Percentiles rank a stretch among this genome's conserved stretches.
Conservation (phyloP, 2,888 invertebrate genomes). For the Cephus rjabovi region DNA sequence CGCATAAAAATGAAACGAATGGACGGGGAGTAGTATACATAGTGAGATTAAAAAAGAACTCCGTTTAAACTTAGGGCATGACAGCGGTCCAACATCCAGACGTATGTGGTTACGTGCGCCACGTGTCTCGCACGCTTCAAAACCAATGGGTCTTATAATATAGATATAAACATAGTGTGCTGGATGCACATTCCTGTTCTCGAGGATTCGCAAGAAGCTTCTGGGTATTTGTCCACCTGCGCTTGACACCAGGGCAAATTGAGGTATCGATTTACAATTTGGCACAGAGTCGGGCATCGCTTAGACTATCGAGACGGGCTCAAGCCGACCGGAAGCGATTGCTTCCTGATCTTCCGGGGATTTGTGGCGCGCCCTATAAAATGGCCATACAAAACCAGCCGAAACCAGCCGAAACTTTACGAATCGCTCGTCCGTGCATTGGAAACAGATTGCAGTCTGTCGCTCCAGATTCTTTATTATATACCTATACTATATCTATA, state of each 20-base stretch:
- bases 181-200: not conserved
- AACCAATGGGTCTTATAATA: not conserved
- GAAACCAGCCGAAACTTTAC: not conserved
- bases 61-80: not conserved
- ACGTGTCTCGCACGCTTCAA: not conserved
- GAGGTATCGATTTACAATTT: slow-evolving; percentile 28
- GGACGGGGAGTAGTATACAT: not conserved
- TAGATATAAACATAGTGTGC: not conserved
- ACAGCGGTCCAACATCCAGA: not conserved
- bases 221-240: slow-evolving; percentile 16
- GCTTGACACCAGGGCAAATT: slow-evolving; percentile 22
- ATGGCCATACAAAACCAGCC: not conserved
- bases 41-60: not conserved
- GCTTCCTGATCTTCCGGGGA: slow-evolving; percentile 11
- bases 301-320: not conserved
- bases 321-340: slow-evolving; percentile 14
- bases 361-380: not conserved
- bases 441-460: not conserved
- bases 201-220: slow-evolving; percentile 7
- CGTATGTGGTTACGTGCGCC: not conserved
- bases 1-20: too few species aligned
- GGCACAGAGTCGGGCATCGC: slow-evolving; percentile 10
- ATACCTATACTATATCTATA: not conserved
- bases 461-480: not conserved
- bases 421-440: not conserved